phyloP scores from a whole-genome alignment of 2,113 vertebrate genomes.

The Litocranius walleri region DNA sequence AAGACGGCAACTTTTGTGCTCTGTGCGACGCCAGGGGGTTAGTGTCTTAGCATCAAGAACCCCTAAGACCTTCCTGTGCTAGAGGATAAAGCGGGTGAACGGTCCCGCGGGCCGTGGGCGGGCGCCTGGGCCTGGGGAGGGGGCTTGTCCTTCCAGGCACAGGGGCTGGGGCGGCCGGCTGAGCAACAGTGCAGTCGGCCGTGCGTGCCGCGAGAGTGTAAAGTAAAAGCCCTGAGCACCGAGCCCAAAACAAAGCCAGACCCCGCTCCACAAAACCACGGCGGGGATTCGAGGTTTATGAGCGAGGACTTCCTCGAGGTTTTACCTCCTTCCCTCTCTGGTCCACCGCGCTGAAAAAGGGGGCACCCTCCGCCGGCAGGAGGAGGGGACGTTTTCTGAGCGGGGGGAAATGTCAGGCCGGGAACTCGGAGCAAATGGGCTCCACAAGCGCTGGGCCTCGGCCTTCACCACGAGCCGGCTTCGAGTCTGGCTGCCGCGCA shows the following conservation, averaged over 20 bases:
- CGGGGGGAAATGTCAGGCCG: neutral
- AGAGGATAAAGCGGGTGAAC: neutral
- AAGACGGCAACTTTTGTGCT: neutral
- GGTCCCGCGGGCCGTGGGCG: accelerated
- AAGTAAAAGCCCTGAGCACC: neutral
- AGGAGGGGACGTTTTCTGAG: neutral
- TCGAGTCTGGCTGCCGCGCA: accelerated
- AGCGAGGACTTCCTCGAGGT: neutral
- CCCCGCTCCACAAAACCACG: neutral
- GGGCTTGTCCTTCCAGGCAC: neutral
- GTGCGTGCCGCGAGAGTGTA: neutral
- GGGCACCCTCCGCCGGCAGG: neutral
- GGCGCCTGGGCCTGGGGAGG: neutral
- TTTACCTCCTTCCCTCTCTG: neutral
- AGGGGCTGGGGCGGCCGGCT: accelerated
- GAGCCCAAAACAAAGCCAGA: neutral
- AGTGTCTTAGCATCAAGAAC: neutral
- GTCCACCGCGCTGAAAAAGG: neutral
- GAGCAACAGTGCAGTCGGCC: neutral
- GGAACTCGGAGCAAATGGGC: neutral
- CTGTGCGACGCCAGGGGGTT: neutral
- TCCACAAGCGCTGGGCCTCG: neutral
- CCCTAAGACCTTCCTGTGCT: neutral
- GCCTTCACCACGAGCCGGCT: accelerated
- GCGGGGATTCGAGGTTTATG: neutral